Conservation (phyloP, 2,888 invertebrate genomes). For the Perdita meconis region DNA sequence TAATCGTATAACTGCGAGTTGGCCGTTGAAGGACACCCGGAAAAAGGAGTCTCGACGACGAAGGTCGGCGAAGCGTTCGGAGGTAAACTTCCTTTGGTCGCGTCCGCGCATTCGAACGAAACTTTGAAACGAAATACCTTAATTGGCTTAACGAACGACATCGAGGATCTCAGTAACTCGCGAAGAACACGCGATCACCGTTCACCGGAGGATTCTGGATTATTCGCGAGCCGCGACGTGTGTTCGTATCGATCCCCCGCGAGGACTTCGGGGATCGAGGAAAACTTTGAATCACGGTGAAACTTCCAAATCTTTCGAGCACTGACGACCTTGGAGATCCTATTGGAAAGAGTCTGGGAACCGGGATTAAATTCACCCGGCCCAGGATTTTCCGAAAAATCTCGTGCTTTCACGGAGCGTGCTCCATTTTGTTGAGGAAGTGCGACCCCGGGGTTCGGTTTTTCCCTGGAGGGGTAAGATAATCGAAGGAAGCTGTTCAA, state of each 20-base stretch:
- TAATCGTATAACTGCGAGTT: conserved; percentile 9
- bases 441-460: not conserved
- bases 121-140: conserved; percentile 31
- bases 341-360: not conserved
- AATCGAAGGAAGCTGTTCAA: not conserved
- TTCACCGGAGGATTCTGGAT: not conserved
- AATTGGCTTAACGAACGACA: conserved; percentile 44
- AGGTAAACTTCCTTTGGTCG: conserved; percentile 2
- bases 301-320: conserved; percentile 13
- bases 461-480: not conserved
- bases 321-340: conserved; percentile 21
- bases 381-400: conserved; percentile 4
- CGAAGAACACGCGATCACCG: conserved; percentile 12
- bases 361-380: conserved; percentile 31
- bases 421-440: conserved; percentile 5
- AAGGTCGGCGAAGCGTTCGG: conserved; percentile 1
- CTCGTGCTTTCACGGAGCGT: not conserved
- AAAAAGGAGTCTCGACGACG: conserved; percentile 2
- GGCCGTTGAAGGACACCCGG: conserved; percentile 1
- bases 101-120: not conserved
- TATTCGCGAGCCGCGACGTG: not conserved
- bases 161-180: not conserved
- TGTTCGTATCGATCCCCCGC: conserved; percentile 15
- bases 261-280: not conserved
- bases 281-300: not conserved